Conservation (phyloP, 2,888 invertebrate species). For the Amphipoea oculea region DNA sequence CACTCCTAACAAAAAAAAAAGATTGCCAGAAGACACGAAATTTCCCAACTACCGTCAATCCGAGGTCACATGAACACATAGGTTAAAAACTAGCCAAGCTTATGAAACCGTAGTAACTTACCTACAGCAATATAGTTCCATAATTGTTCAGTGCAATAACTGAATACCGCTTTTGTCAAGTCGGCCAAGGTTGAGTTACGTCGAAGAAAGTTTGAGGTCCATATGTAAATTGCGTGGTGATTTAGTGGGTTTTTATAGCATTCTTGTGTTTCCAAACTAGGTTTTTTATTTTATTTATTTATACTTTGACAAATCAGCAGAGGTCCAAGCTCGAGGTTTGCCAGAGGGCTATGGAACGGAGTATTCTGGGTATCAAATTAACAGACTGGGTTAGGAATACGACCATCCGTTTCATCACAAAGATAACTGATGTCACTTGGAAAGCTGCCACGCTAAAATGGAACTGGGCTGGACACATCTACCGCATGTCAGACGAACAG, state of each 20-base stretch:
- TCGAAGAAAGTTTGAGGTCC: slow-evolving; percentile 48
- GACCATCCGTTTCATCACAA: too few species aligned
- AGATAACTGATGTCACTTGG: too few species aligned
- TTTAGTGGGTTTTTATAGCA: slow-evolving; percentile 9
- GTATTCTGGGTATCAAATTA: too few species aligned
- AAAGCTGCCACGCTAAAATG: too few species aligned
- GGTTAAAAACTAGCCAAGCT: slow-evolving; percentile 39
- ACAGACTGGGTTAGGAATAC: too few species aligned
- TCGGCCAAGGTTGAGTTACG: slow-evolving; percentile 59
- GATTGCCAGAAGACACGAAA: slow-evolving; percentile 14
- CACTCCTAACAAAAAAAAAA: slow-evolving; percentile 1
- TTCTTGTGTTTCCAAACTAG: slow-evolving; percentile 28
- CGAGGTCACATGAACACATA: slow-evolving; percentile 47
- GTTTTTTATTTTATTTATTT: too few species aligned
- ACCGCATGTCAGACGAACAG: too few species aligned
- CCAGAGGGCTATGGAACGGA: too few species aligned
- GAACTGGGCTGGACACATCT: too few species aligned
- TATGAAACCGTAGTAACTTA: slow-evolving; percentile 43
- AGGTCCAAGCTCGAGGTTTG: too few species aligned
- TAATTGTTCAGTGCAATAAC: slow-evolving; percentile 56
- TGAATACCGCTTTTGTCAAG: slow-evolving; percentile 39
- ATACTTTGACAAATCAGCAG: too few species aligned
- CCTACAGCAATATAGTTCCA: slow-evolving; percentile 44
- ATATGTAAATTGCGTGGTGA: slow-evolving; percentile 28
- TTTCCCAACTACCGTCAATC: slow-evolving; percentile 42